phyloP scores from a whole-genome alignment of 2,888 invertebrate genomes.

The Ophion ellenae region DNA sequence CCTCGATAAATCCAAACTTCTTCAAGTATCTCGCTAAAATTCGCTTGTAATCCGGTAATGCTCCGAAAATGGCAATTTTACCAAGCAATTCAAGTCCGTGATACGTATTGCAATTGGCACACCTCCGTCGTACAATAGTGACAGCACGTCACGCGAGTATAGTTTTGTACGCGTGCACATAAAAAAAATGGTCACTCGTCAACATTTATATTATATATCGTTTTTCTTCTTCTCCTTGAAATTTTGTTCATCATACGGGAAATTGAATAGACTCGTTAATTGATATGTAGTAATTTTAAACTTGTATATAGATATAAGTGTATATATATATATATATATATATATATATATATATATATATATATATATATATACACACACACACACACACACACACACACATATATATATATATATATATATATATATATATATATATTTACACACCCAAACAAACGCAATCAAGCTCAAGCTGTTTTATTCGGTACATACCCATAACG shows the following conservation, averaged over 20 bases:
- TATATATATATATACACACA: too few species aligned
- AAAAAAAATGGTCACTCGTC: conserved; percentile 9
- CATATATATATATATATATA: too few species aligned
- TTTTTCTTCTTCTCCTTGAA: conserved; percentile 40
- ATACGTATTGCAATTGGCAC: conserved; percentile 35
- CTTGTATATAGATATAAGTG: conserved; percentile 6
- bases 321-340: neutral
- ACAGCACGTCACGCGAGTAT: neutral
- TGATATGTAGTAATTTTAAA: conserved; percentile 58
- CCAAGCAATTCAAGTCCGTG: conserved; percentile 54
- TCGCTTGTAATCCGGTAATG: conserved; percentile 57
- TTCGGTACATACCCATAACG: conserved; percentile 56
- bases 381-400: too few species aligned
- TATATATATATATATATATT: neutral
- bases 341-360: too few species aligned
- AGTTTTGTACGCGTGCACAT: neutral
- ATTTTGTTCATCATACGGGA: conserved; percentile 8
- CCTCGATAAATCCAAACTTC: conserved; percentile 37
- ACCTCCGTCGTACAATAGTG: neutral
- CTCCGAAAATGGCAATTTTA: conserved; percentile 44
- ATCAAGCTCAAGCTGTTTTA: conserved; percentile 56
- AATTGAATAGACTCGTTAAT: conserved; percentile 50
- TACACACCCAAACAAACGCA: conserved; percentile 39
- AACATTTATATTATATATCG: neutral
- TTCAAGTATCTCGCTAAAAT: conserved; percentile 57